phyloP scores from a whole-genome alignment of 2,113 vertebrate species.

The Dolichallabes microphthalmus region DNA sequence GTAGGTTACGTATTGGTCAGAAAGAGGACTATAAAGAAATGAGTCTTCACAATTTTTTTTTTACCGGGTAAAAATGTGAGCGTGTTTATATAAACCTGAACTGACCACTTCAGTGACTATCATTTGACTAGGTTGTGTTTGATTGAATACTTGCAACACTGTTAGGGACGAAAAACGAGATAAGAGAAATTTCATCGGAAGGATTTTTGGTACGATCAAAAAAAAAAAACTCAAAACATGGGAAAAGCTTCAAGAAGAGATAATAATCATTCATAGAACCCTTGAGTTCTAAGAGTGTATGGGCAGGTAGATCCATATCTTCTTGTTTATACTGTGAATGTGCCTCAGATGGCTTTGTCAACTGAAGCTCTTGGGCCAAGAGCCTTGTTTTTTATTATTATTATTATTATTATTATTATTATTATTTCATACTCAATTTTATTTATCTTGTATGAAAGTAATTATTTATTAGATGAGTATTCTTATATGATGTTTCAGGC shows the following conservation, averaged over 20 bases:
- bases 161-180: not conserved
- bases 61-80: not conserved
- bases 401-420: too few relatives aligned
- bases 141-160: not conserved
- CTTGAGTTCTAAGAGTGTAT: not conserved
- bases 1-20: not conserved
- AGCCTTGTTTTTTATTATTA: not conserved
- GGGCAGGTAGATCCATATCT: not conserved
- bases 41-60: not conserved
- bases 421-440: not conserved
- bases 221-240: not conserved
- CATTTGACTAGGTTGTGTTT: not conserved
- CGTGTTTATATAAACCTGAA: not conserved
- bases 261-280: not conserved
- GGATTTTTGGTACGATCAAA: not conserved
- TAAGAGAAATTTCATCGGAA: not conserved
- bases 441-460: conserved; percentile 23
- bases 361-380: not conserved
- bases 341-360: not conserved
- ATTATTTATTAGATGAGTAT: conserved; percentile 31
- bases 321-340: conserved; percentile 22
- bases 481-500: not conserved
- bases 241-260: not conserved
- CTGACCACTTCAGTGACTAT: not conserved
- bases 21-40: conserved; percentile 18